Percentiles rank a stretch among this genome's conserved stretches.
Evolutionary conservation across 2,888 invertebrate species (phyloP).

Genomic region (Aromia moschata): DNA sequence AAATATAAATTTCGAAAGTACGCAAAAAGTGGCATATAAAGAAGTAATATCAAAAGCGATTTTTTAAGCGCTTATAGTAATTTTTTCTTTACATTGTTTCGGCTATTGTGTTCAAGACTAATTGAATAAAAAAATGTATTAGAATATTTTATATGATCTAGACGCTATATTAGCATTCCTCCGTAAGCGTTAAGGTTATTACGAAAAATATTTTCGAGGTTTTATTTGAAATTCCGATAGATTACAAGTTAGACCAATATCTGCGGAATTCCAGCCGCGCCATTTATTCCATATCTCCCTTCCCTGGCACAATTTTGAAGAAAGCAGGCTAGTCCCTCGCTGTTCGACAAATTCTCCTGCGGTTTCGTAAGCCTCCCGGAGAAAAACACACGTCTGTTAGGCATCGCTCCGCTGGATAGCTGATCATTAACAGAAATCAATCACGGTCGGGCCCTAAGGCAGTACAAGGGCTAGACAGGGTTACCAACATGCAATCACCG

Average conservation of each 20-base stretch:
- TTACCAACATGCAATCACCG: constrained; percentile 35
- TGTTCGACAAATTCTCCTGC: constrained; percentile 12
- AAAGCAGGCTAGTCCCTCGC: neutral
- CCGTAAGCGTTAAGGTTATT: no score
- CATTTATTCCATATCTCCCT: constrained; percentile 9
- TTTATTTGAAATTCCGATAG: constrained; percentile 5
- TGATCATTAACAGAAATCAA: constrained; percentile 40
- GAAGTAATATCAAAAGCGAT: no score
- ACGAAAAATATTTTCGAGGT: no score
- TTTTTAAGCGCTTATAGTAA: no score
- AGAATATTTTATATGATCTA: no score
- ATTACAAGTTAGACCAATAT: constrained; percentile 7
- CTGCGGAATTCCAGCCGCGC: constrained; percentile 7
- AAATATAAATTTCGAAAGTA: no score
- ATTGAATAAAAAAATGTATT: no score
- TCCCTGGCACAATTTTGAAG: constrained; percentile 7
- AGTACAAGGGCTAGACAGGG: constrained; percentile 24
- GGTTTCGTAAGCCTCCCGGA: constrained; percentile 13
- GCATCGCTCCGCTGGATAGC: constrained; percentile 23
- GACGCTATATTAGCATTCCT: no score
- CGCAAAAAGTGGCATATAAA: no score
- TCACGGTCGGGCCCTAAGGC: constrained; percentile 29
- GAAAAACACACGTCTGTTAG: constrained; percentile 26
- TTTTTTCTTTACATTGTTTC: no score
- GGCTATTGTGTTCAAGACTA: no score